Percentiles rank a stretch among this genome's conserved stretches.
Evolutionary conservation across 2,888 invertebrate genomes (phyloP).

Genomic region (Pachymerium ferrugineum): DNA sequence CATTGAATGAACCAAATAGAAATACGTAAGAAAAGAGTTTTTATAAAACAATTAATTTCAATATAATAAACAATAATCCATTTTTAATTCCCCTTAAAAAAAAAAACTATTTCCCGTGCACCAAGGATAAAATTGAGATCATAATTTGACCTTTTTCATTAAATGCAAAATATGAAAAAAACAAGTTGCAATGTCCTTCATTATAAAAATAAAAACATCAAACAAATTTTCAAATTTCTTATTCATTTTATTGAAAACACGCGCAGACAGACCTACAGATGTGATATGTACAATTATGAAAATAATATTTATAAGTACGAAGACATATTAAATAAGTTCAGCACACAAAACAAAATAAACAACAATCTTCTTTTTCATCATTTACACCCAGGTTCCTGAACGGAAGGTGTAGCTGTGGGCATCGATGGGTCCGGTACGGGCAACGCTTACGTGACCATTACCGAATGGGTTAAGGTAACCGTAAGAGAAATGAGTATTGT

Average conservation of each 20-base stretch:
- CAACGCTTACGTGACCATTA: slow-evolving; percentile 21
- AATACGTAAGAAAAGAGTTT: no score
- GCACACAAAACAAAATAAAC: background rate
- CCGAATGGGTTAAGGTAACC: slow-evolving; percentile 28
- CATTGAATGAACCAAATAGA: no score
- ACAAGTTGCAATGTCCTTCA: no score
- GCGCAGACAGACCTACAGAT: slow-evolving; percentile 10
- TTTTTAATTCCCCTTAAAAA: background rate
- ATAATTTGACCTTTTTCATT: background rate
- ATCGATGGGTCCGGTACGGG: slow-evolving; percentile 27
- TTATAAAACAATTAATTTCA: background rate
- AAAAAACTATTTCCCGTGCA: background rate
- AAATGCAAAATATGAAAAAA: no score
- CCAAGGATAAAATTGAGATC: background rate
- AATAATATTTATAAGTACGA: slow-evolving; percentile 5
- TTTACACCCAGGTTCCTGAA: slow-evolving; percentile 16
- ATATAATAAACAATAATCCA: background rate
- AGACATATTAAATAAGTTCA: background rate
- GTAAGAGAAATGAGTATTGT: slow-evolving; percentile 29
- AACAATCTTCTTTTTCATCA: background rate
- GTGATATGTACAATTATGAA: slow-evolving; percentile 23
- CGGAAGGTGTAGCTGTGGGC: slow-evolving; percentile 28
- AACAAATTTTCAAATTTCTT: background rate
- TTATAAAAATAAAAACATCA: no score
- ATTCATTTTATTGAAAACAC: background rate